These are phyloP conservation scores for Lagopus muta DNA, from an alignment of 2,113 vertebrate species.

Conservation along the genomic window DNA sequence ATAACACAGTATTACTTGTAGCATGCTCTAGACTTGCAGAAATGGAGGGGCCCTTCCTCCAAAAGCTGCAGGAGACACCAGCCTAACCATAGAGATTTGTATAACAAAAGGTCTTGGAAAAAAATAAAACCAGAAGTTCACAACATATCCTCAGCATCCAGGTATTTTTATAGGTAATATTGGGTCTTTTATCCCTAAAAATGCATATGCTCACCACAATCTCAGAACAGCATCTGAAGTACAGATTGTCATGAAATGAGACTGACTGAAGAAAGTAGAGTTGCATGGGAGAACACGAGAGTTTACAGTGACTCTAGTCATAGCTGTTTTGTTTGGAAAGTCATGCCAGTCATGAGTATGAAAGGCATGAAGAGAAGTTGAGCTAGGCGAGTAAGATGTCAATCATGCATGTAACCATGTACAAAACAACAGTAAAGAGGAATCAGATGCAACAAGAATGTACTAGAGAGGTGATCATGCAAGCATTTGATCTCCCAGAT, in stretches of 20 bases:
- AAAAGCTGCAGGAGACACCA: background rate
- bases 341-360: background rate
- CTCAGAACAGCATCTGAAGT: background rate
- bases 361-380: background rate
- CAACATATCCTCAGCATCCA: background rate
- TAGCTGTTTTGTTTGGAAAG: background rate
- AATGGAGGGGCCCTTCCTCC: background rate
- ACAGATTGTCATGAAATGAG: background rate
- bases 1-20: background rate
- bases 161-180: background rate
- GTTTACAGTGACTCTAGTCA: background rate
- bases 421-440: background rate
- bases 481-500: background rate
- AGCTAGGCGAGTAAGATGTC: background rate
- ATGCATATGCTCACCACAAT: background rate
- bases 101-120: background rate
- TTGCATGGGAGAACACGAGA: background rate
- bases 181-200: background rate
- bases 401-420: rapidly evolving
- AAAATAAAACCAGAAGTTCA: background rate
- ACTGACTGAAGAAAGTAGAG: background rate
- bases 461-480: background rate
- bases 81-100: background rate
- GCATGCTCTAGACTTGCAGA: background rate
- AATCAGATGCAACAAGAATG: background rate